A percentile compares a stretch with the other conserved stretches of the same genome.
Conservation (phyloP, 2,113 vertebrate genomes). For the Eubucco bourcierii region DNA sequence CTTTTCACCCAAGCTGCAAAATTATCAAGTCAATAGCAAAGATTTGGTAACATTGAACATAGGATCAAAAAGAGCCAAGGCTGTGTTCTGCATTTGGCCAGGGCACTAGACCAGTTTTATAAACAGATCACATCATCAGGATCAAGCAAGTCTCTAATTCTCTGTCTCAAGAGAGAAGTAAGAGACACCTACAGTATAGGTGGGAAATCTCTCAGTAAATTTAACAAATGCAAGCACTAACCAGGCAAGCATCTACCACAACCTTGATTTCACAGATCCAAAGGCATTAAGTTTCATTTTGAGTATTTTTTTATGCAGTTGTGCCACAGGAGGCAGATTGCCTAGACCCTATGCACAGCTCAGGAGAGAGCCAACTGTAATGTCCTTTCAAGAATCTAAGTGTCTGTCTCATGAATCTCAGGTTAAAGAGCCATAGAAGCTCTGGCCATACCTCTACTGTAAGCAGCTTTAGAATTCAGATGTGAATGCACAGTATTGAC, state of each 20-base stretch:
- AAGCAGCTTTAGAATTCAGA: neutral
- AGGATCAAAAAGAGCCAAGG: neutral
- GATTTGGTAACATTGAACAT: neutral
- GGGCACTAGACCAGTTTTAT: neutral
- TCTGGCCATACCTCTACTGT: neutral
- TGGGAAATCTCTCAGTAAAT: neutral
- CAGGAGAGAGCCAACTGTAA: fast-evolving
- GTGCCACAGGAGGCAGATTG: neutral
- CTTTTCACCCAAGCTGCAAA: conserved; percentile 13
- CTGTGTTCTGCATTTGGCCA: neutral
- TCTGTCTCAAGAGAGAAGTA: neutral
- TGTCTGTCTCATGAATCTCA: fast-evolving
- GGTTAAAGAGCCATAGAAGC: neutral
- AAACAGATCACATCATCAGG: conserved; percentile 16
- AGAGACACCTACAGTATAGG: neutral
- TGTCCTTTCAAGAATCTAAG: neutral
- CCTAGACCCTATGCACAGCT: fast-evolving
- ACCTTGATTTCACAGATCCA: neutral
- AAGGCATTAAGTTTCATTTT: neutral
- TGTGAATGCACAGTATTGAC: neutral
- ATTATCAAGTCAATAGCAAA: conserved; percentile 33
- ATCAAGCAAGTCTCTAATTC: neutral
- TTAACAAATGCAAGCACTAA: neutral
- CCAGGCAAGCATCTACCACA: neutral
- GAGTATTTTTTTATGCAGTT: neutral